Conservation (phyloP, 2,888 invertebrate species). For the Drosophila vallismaia region DNA sequence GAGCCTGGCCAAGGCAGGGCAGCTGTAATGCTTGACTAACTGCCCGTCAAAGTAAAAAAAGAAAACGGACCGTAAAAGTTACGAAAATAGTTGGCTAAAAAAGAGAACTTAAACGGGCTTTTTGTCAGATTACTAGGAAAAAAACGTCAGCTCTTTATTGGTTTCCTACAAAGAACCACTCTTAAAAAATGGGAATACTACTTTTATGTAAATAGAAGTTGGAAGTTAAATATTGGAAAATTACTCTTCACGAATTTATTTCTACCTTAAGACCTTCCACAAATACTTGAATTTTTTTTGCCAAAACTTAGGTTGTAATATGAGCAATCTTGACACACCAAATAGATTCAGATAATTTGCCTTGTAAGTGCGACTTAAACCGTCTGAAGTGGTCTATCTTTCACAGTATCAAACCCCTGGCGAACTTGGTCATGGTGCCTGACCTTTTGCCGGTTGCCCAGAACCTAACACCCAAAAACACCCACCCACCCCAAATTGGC, state of each 20-base stretch:
- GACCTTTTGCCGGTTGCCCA: slow-evolving; percentile 21
- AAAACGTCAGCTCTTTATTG: too few species aligned
- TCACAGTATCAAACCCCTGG: slow-evolving; percentile 12
- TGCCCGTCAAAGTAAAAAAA: slow-evolving; percentile 11
- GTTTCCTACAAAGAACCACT: too few species aligned
- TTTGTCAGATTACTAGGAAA: not conserved
- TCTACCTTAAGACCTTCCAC: not conserved
- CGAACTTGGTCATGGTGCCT: slow-evolving; percentile 23
- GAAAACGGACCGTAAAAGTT: slow-evolving; percentile 30
- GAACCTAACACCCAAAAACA: not conserved
- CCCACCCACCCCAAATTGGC: not conserved
- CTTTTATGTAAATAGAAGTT: too few species aligned
- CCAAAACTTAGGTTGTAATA: slow-evolving; percentile 13
- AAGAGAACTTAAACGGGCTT: not conserved
- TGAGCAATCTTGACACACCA: slow-evolving; percentile 6
- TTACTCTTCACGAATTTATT: slow-evolving; percentile 2
- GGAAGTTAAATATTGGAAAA: not conserved
- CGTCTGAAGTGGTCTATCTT: slow-evolving; percentile 28
- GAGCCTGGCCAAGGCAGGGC: slow-evolving; percentile 18
- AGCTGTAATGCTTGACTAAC: slow-evolving; percentile 48
- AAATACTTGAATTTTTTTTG: not conserved
- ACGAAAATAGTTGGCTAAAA: slow-evolving; percentile 48
- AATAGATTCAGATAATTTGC: slow-evolving; percentile 22
- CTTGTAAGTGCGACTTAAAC: slow-evolving; percentile 28
- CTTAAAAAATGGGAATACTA: too few species aligned